Conservation (phyloP, 1,140 invertebrate genomes). For the Hypsibius dujardini region DNA sequence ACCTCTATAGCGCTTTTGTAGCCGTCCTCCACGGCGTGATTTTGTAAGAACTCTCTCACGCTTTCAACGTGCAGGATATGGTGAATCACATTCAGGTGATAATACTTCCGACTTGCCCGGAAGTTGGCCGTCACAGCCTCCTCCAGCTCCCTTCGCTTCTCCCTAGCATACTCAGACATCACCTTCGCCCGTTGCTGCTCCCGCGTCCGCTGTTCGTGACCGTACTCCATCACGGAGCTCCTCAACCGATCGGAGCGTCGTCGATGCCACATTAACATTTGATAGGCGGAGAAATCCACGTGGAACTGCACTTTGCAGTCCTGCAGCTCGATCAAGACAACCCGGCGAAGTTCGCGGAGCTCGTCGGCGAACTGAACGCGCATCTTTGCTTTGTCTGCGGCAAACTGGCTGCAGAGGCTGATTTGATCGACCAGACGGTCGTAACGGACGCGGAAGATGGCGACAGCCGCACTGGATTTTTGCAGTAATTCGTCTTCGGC, state of each 20-base stretch:
- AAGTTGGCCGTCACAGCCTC: not conserved
- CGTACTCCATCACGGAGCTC: not conserved
- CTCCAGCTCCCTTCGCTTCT: slow-evolving; percentile 8
- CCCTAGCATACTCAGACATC: not conserved
- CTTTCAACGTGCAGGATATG: not conserved
- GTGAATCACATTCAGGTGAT: not conserved
- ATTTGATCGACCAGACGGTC: not conserved
- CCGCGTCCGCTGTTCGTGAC: not conserved
- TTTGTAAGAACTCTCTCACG: not conserved
- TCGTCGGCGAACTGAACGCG: not conserved
- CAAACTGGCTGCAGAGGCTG: not conserved
- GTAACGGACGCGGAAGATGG: not conserved
- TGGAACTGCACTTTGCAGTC: not conserved
- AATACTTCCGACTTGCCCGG: not conserved
- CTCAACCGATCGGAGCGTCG: not conserved
- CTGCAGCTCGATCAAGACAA: not conserved
- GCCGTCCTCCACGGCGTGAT: not conserved
- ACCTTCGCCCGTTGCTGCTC: not conserved
- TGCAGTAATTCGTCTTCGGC: not conserved
- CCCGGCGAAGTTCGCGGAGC: not conserved
- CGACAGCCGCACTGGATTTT: not conserved
- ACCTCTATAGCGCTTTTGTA: slow-evolving; percentile 5
- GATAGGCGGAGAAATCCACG: not conserved
- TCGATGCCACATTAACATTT: slow-evolving; percentile 6
- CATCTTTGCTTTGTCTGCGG: not conserved